Percentiles rank a stretch among this genome's conserved stretches.
Evolutionary conservation across 2,113 vertebrate species (phyloP).

Genomic region (Tachycineta bicolor): DNA sequence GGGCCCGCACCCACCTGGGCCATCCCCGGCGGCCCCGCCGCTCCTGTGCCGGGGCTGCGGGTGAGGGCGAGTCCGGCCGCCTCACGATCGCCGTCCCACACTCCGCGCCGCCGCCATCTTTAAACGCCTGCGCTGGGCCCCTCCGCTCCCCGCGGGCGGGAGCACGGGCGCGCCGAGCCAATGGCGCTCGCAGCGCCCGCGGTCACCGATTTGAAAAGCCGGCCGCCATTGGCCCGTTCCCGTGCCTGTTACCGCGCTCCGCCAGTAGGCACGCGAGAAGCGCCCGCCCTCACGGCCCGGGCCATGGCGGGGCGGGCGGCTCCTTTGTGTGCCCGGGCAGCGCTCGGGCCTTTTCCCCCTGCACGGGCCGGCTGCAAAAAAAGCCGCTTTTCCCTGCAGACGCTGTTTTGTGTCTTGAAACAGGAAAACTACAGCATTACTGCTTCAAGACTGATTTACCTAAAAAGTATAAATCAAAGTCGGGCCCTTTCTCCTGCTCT

Average conservation of each 20-base stretch:
- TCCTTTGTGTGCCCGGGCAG: background rate
- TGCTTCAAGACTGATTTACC: background rate
- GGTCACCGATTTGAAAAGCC: background rate
- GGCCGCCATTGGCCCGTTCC: rapidly evolving
- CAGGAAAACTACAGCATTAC: background rate
- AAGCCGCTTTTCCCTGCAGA: rapidly evolving
- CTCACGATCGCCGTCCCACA: background rate
- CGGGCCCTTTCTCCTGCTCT: rapidly evolving
- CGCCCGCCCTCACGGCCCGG: rapidly evolving
- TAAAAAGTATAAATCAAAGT: background rate
- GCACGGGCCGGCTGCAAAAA: rapidly evolving
- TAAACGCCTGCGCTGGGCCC: conserved; percentile 30
- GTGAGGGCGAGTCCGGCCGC: background rate
- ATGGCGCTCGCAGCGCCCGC: background rate
- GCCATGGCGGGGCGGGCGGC: background rate
- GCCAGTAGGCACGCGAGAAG: background rate
- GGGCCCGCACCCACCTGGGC: conserved; percentile 56
- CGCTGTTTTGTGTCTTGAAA: rapidly evolving
- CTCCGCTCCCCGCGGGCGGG: background rate
- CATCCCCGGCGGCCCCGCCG: conserved; percentile 2
- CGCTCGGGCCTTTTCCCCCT: rapidly evolving
- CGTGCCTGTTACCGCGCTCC: background rate
- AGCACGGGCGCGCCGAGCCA: background rate
- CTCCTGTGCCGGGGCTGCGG: background rate
- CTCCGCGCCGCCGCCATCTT: conserved; percentile 38